phyloP scores from a whole-genome alignment of 2,888 invertebrate genomes.

The Ophion ventricosus region DNA sequence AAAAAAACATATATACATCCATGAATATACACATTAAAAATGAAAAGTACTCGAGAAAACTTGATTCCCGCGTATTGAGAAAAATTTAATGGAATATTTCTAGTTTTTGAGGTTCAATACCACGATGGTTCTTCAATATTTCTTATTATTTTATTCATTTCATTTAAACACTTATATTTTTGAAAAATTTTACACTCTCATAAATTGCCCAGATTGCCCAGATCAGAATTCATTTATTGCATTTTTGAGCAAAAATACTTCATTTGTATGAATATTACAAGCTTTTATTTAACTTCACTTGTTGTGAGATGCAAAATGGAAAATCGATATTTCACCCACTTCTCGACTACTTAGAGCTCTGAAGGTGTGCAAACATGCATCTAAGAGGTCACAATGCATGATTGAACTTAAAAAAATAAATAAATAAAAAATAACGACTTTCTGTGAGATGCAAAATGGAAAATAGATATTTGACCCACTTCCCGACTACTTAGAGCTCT shows the following conservation, averaged over 20 bases:
- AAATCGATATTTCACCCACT: too few relatives aligned
- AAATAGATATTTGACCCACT: too few relatives aligned
- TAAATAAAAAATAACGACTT: too few relatives aligned
- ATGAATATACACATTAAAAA: not conserved
- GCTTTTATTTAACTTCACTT: too few relatives aligned
- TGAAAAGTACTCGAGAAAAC: not conserved
- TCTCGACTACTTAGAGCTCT: too few relatives aligned
- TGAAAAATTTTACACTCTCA: not conserved
- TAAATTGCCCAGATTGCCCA: not conserved
- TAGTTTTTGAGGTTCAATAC: not conserved
- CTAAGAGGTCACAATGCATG: too few relatives aligned
- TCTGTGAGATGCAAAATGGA: too few relatives aligned
- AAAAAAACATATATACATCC: not conserved
- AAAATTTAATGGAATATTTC: constrained; percentile 6
- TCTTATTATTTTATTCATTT: too few relatives aligned
- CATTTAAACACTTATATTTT: not conserved
- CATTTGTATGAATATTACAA: not conserved
- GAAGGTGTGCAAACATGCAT: too few relatives aligned
- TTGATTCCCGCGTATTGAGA: not conserved
- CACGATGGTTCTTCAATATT: not conserved
- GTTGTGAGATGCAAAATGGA: too few relatives aligned
- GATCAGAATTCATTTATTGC: not conserved
- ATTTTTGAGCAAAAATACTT: not conserved
- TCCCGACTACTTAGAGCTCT: too few relatives aligned
- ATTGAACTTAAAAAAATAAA: too few relatives aligned